Evolutionary conservation across 2,888 invertebrate species (phyloP).

Genomic region (Drosophila algonquin): DNA sequence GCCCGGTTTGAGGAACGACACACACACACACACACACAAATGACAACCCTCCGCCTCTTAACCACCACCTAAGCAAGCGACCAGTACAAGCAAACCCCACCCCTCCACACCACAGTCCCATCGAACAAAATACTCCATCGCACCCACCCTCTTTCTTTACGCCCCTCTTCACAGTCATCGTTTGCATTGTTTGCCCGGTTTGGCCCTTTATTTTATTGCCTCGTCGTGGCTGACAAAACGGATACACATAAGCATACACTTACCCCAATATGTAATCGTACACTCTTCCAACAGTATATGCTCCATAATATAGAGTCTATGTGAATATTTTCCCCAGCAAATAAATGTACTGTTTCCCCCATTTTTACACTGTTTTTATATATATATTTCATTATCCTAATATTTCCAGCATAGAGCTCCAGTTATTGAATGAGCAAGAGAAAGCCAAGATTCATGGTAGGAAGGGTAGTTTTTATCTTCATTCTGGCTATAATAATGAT

Average conservation of each 20-base stretch:
- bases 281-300: neutral
- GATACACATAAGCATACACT: slow-evolving; percentile 28
- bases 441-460: no score
- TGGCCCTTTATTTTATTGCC: slow-evolving; percentile 52
- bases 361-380: no score
- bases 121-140: neutral
- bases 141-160: slow-evolving; percentile 6
- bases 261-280: slow-evolving; percentile 3
- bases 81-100: neutral
- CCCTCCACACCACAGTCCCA: neutral
- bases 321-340: no score
- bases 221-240: slow-evolving; percentile 42
- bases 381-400: no score
- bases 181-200: slow-evolving; percentile 41
- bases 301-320: no score
- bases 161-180: slow-evolving; percentile 18
- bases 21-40: slow-evolving; percentile 10
- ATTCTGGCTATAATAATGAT: no score
- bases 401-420: no score
- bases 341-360: no score
- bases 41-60: slow-evolving; percentile 41
- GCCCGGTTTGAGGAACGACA: slow-evolving; percentile 41
- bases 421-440: no score
- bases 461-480: no score
- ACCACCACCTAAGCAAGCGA: slow-evolving; percentile 20